Conservation (phyloP, 2,888 invertebrate species). For the Timema cristinae region DNA sequence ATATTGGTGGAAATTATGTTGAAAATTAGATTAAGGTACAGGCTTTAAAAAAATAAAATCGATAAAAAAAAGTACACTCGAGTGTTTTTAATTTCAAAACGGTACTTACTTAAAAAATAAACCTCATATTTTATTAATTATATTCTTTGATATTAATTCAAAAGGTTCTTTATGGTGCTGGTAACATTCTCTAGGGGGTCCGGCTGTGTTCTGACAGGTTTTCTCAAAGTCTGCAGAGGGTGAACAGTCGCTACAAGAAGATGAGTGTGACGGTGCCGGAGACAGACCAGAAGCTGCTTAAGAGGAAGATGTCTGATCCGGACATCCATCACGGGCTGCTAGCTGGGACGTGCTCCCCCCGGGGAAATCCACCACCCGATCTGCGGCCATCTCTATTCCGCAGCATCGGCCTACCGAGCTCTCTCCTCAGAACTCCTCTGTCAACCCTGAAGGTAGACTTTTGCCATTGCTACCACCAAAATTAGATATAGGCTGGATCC, state of each 20-base stretch:
- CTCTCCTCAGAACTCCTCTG: conserved; percentile 26
- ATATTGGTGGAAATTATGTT: too few relatives aligned
- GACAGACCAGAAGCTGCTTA: conserved; percentile 46
- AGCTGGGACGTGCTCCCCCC: conserved; percentile 30
- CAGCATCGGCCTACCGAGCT: conserved; percentile 38
- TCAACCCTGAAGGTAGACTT: conserved; percentile 12
- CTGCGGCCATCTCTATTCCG: conserved; percentile 46
- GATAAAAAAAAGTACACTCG: too few relatives aligned
- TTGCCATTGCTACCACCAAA: too few relatives aligned
- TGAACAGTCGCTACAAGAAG: conserved; percentile 59
- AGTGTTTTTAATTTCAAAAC: too few relatives aligned
- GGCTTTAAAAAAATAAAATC: too few relatives aligned
- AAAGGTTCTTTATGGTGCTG: too few relatives aligned
- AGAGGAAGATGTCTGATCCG: conserved; percentile 83
- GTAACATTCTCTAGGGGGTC: too few relatives aligned
- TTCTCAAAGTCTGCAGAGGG: conserved; percentile 31
- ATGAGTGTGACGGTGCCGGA: conserved; percentile 68
- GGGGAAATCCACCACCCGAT: conserved; percentile 36
- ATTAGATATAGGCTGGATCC: too few relatives aligned
- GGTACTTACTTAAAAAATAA: too few relatives aligned
- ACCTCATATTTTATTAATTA: too few relatives aligned
- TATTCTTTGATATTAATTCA: too few relatives aligned
- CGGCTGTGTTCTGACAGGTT: conserved; percentile 24
- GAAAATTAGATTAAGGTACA: too few relatives aligned
- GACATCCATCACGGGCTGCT: conserved; percentile 65